Evolutionary conservation across 2,888 invertebrate genomes (phyloP).

Genomic region (Phania funesta): DNA sequence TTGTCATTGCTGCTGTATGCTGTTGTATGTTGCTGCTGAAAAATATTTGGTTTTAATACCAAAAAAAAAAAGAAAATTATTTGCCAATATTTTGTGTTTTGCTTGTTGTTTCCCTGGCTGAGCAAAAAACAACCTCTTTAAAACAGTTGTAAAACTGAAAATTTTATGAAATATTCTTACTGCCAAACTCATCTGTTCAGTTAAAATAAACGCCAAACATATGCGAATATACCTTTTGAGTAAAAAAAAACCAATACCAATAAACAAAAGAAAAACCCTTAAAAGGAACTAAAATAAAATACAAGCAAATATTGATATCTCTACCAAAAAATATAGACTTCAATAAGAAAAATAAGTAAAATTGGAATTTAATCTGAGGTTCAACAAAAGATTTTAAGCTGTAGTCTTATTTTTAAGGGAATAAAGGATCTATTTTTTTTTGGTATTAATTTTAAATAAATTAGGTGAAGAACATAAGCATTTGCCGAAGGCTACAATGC

Average conservation of each 20-base stretch:
- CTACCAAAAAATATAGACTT: constrained; percentile 34
- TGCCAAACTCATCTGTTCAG: constrained; percentile 38
- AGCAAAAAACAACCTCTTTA: constrained; percentile 45
- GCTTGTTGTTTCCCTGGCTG: neutral
- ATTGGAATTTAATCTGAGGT: constrained; percentile 28
- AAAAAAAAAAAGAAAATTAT: constrained; percentile 51
- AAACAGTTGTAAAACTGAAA: too few relatives aligned
- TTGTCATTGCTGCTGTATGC: neutral
- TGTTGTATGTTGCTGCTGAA: constrained; percentile 45
- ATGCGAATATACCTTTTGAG: constrained; percentile 67
- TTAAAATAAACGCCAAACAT: constrained; percentile 57
- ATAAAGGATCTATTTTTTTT: constrained; percentile 38
- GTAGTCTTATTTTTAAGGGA: constrained; percentile 9
- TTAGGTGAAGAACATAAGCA: constrained; percentile 51
- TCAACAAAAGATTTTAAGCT: constrained; percentile 62
- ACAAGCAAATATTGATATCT: constrained; percentile 40
- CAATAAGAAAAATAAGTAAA: constrained; percentile 24
- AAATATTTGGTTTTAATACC: constrained; percentile 31
- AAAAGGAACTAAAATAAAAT: constrained; percentile 66
- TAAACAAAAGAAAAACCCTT: neutral
- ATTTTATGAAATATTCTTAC: constrained; percentile 55
- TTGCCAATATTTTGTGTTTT: constrained; percentile 62
- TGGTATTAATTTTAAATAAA: constrained; percentile 49
- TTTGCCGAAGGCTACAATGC: constrained; percentile 64
- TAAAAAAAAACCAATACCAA: constrained; percentile 44